Base-by-base conservation (phyloP, 1,140 invertebrate species). In the Papilio polyxenes region DNA sequence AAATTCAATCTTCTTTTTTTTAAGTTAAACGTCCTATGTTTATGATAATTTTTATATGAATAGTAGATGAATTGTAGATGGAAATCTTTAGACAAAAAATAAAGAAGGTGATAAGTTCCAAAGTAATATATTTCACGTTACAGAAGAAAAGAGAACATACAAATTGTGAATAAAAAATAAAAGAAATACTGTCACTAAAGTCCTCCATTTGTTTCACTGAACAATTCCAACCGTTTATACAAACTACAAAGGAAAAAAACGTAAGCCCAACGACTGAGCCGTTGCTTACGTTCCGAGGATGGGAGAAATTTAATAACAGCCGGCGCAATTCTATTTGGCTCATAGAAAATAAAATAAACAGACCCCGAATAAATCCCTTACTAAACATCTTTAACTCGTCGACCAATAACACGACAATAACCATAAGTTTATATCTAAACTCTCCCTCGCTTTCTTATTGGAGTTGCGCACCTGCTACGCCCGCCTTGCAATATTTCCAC, bases 401-500 rank as follows among this genome's bases (percentile, higher is more conserved):
- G 81, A 83, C 84, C 85, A 86, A 87, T 86, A 89, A 81, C 83
- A 82, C 83, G 65, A 83, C 85, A 84, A 89, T 89, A 89, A 85
- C 85, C 84, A 83, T 90, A 89, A 90, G 81, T 88, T 86, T 83
- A 85, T 86, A 82, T 80, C 82, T 56, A 83, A 83, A 82, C 80
- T 80, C 44, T 31, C 44, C 75, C 75, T 77, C 77, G 53, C 53
- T 80, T 83, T 85, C 85, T 89, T 89, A 87, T 87, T 88, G 87
- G 75, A 69, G 79, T 80, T 17, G 85, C 84, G 82, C 89, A 91
- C 89, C 89, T 91, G 89, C 89, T 87, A 59, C 86, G 76, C 86
- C 84, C 87, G 75, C 87, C 82, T 83, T 72, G 85, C 83, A 86
- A 91, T 91, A 89, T 89, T 87, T 89, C 87, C 85, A 62, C 85